Conservation (phyloP, 2,888 invertebrate genomes). For the Ophion costatus region DNA sequence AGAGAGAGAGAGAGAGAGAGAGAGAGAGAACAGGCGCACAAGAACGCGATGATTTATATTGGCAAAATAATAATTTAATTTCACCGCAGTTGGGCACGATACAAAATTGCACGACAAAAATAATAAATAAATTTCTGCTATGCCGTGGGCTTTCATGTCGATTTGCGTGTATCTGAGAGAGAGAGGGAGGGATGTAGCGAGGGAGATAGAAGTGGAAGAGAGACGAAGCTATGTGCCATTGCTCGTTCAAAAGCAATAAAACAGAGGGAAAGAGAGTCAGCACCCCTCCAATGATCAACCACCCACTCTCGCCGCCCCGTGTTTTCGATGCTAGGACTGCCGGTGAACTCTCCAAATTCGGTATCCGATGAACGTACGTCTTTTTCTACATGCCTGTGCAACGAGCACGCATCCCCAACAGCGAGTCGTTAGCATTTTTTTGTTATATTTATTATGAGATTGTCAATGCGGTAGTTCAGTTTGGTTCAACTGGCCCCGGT, state of each 20-base stretch:
- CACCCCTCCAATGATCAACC: constrained; percentile 65
- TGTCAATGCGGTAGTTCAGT: constrained; percentile 56
- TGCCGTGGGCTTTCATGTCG: constrained; percentile 77
- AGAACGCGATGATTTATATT: constrained; percentile 80
- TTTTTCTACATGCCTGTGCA: constrained; percentile 69
- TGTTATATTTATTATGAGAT: constrained; percentile 68
- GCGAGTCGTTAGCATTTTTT: constrained; percentile 68
- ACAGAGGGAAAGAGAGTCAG: constrained; percentile 64
- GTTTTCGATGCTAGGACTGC: constrained; percentile 56
- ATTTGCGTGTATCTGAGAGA: constrained; percentile 70
- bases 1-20: constrained; percentile 55
- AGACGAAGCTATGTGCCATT: constrained; percentile 28
- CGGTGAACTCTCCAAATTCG: constrained; percentile 56
- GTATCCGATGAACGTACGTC: constrained; percentile 58
- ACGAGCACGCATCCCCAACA: constrained; percentile 64
- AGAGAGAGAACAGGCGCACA: constrained; percentile 61
- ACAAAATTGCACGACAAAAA: constrained; percentile 83
- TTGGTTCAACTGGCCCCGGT: constrained; percentile 33
- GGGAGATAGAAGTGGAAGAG: not conserved
- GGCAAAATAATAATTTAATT: constrained; percentile 84
- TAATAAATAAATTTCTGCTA: constrained; percentile 82
- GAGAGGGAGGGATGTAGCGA: constrained; percentile 22
- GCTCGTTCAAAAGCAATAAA: constrained; percentile 54
- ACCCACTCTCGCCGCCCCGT: constrained; percentile 45
- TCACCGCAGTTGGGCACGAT: constrained; percentile 81